phyloP scores from a whole-genome alignment of 2,888 invertebrate genomes.

The Caenorhabditis becei region DNA sequence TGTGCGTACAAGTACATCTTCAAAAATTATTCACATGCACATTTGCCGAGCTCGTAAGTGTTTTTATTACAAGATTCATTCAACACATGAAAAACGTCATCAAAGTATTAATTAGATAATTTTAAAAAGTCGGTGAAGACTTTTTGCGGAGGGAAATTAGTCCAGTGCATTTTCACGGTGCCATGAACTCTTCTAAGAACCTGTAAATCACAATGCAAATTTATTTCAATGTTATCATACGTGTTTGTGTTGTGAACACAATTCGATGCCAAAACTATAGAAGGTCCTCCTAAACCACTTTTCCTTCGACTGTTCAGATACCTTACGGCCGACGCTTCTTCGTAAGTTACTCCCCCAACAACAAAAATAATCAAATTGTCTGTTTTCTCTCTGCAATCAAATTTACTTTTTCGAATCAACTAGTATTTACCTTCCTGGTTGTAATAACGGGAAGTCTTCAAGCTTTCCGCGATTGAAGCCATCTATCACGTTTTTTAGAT shows the following conservation, averaged over 20 bases:
- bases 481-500: slow-evolving; percentile 88
- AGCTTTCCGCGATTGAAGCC: slow-evolving; percentile 89
- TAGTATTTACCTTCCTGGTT: slow-evolving; percentile 28
- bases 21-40: too few species aligned
- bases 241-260: slow-evolving; percentile 73
- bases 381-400: slow-evolving; percentile 84
- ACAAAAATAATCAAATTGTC: slow-evolving; percentile 97
- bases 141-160: too few species aligned
- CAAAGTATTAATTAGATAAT: too few species aligned
- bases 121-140: too few species aligned
- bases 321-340: slow-evolving; percentile 68
- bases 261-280: slow-evolving; percentile 73
- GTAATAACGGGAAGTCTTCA: slow-evolving; percentile 73
- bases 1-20: too few species aligned
- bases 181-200: slow-evolving; percentile 34
- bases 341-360: slow-evolving; percentile 93
- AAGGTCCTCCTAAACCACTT: slow-evolving; percentile 62
- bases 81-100: too few species aligned
- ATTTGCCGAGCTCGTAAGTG: too few species aligned
- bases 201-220: slow-evolving; percentile 15
- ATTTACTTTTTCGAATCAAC: not conserved
- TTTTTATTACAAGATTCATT: too few species aligned
- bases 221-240: slow-evolving; percentile 23
- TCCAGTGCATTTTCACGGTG: too few species aligned
- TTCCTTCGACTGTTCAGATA: slow-evolving; percentile 62